A percentile compares a stretch with the other conserved stretches of the same genome.
Evolutionary conservation across 1,140 invertebrate species (phyloP).

Genomic region (Chironomus striatipennis): DNA sequence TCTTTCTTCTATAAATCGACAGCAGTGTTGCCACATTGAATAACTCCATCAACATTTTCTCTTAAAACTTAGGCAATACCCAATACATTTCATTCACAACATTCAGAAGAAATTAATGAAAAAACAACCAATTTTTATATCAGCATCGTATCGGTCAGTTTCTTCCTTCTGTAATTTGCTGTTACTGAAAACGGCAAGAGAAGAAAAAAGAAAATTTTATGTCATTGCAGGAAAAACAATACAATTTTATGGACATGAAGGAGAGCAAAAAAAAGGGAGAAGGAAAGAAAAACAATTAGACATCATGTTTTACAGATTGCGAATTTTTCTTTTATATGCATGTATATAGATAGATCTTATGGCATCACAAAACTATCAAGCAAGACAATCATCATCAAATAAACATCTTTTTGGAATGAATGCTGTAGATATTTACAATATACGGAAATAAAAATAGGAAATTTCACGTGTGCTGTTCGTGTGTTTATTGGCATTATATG

Average conservation of each 20-base stretch:
- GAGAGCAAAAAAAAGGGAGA: neutral
- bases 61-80: too few species aligned
- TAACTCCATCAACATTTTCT: too few species aligned
- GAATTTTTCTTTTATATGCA: neutral
- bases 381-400: slow-evolving; percentile 22
- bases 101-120: neutral
- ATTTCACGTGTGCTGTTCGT: neutral
- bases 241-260: slow-evolving; percentile 12
- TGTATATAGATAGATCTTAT: neutral
- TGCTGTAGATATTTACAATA: too few species aligned
- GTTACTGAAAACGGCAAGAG: neutral
- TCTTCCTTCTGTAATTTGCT: neutral
- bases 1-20: too few species aligned
- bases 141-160: slow-evolving; percentile 1
- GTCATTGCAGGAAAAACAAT: slow-evolving; percentile 10
- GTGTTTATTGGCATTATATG: too few species aligned
- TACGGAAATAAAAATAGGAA: neutral
- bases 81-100: neutral
- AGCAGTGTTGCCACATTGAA: too few species aligned
- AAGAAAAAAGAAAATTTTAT: neutral
- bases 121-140: neutral
- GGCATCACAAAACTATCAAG: slow-evolving; percentile 1
- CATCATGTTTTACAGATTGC: slow-evolving; percentile 12
- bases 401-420: neutral
- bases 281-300: neutral